Evolutionary conservation across 2,888 invertebrate species (phyloP).

Genomic region (Ellobium chinense): DNA sequence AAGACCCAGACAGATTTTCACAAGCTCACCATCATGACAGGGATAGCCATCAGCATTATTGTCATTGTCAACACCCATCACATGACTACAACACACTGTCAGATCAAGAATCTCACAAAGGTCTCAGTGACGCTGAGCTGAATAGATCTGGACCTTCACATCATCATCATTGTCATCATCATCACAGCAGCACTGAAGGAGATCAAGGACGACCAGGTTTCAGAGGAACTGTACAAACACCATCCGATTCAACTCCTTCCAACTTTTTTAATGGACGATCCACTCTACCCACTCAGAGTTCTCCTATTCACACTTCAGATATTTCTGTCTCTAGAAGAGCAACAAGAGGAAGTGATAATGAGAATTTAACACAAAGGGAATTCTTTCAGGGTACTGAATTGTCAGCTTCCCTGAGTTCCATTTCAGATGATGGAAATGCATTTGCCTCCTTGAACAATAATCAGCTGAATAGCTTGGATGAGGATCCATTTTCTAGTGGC

Average conservation of each 20-base stretch:
- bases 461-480: conserved; percentile 53
- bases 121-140: neutral
- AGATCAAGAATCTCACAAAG: neutral
- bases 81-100: neutral
- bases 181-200: neutral
- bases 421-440: conserved; percentile 59
- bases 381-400: conserved; percentile 58
- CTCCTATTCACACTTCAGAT: conserved; percentile 5
- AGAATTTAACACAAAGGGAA: conserved; percentile 45
- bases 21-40: conserved; percentile 3
- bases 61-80: neutral
- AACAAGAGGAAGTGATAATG: conserved; percentile 29
- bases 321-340: conserved; percentile 42
- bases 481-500: conserved; percentile 67
- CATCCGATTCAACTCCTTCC: neutral
- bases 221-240: neutral
- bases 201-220: neutral
- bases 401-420: conserved; percentile 70
- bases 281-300: neutral
- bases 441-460: conserved; percentile 28
- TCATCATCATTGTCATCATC: too few relatives aligned
- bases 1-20: too few relatives aligned
- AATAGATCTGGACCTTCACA: neutral
- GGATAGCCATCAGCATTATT: neutral
- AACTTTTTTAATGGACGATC: neutral